phyloP scores from a whole-genome alignment of 2,888 invertebrate species.

The Eristalis pertinax region DNA sequence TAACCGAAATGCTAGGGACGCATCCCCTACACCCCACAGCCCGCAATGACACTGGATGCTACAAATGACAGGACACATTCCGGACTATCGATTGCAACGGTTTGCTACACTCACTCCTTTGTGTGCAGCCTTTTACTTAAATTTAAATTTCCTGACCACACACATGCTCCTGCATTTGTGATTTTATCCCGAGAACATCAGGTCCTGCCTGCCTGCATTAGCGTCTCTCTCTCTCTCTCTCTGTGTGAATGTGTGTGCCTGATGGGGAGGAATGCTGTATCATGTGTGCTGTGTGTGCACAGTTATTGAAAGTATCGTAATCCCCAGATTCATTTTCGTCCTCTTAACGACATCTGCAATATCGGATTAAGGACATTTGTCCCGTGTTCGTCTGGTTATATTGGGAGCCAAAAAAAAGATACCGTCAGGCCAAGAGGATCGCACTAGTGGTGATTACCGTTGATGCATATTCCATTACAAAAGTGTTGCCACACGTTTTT shows the following conservation, averaged over 20 bases:
- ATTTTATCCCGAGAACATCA: neutral
- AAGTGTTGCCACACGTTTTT: constrained; percentile 25
- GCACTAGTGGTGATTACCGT: constrained; percentile 18
- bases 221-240: neutral
- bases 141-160: constrained; percentile 43
- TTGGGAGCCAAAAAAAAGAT: neutral
- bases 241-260: neutral
- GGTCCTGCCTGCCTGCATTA: neutral
- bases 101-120: constrained; percentile 40
- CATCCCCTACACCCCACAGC: neutral
- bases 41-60: neutral
- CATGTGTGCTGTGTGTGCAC: constrained; percentile 14
- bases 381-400: constrained; percentile 23
- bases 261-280: neutral
- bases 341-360: constrained; percentile 44
- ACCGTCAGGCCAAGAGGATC: neutral
- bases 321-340: constrained; percentile 21
- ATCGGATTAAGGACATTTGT: constrained; percentile 50
- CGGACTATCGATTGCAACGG: constrained; percentile 41
- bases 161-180: neutral
- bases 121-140: constrained; percentile 36
- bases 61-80: constrained; percentile 10
- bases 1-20: constrained; percentile 28
- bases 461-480: constrained; percentile 33
- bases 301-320: constrained; percentile 30